A percentile compares a stretch with the other conserved stretches of the same genome.
These are phyloP conservation scores for Plagodis pulveraria DNA, from an alignment of 2,888 invertebrate species.

Conservation along the genomic window DNA sequence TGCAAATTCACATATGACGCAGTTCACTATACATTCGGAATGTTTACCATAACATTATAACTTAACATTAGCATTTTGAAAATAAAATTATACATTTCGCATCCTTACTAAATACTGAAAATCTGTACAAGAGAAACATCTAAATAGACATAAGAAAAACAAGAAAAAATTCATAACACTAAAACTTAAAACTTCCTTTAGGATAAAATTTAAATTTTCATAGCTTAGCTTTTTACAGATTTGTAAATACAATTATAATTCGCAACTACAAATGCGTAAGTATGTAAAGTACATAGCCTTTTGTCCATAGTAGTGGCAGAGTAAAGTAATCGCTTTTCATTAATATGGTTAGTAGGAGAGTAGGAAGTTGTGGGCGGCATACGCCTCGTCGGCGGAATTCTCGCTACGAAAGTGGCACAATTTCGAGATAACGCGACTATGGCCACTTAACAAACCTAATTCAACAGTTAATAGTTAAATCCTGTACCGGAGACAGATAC, in stretches of 20 bases:
- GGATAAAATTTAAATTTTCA: no score
- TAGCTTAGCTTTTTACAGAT: no score
- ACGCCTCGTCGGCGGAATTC: slow-evolving; percentile 27
- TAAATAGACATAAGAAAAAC: neutral
- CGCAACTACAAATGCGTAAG: no score
- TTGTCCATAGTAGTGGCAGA: slow-evolving; percentile 8
- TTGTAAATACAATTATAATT: no score
- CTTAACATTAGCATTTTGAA: slow-evolving; percentile 39
- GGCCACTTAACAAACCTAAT: slow-evolving; percentile 32
- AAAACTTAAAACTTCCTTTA: neutral
- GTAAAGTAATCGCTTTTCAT: slow-evolving; percentile 29
- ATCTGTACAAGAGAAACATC: slow-evolving; percentile 26
- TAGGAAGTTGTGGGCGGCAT: slow-evolving; percentile 38
- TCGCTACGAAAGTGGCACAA: slow-evolving; percentile 36
- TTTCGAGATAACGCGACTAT: slow-evolving; percentile 31
- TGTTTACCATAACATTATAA: slow-evolving; percentile 30
- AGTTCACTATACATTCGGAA: slow-evolving; percentile 29
- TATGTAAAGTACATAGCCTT: neutral
- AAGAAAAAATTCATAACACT: neutral
- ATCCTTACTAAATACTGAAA: slow-evolving; percentile 39
- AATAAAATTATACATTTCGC: slow-evolving; percentile 43
- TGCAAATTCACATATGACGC: slow-evolving; percentile 14
- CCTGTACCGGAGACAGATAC: slow-evolving; percentile 16
- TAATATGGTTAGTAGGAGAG: slow-evolving; percentile 32
- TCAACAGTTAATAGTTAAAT: slow-evolving; percentile 32